Conservation (phyloP, 2,113 vertebrate genomes). For the Pangasianodon hypophthalmus region DNA sequence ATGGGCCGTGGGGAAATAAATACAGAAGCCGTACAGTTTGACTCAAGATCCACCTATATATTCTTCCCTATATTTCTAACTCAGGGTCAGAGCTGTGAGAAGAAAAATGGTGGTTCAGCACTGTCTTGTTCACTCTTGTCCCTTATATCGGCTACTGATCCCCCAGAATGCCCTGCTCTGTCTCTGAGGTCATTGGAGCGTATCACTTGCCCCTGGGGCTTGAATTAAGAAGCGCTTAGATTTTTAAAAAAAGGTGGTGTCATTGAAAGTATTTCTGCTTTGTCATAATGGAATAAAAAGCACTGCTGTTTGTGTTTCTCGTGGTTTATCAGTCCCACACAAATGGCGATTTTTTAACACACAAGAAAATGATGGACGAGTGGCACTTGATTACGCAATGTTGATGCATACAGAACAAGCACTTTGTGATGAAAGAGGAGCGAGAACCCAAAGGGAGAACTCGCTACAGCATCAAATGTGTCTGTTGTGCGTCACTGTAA, state of each 20-base stretch:
- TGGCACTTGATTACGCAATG: conserved; percentile 11
- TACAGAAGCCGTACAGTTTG: conserved; percentile 39
- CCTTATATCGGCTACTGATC: conserved; percentile 39
- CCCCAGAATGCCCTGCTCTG: conserved; percentile 38
- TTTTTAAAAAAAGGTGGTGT: conserved; percentile 34
- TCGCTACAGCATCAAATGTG: conserved; percentile 16
- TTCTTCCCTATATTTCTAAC: conserved; percentile 48
- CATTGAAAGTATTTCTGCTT: conserved; percentile 38
- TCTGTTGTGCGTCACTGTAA: conserved; percentile 4
- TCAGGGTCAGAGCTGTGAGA: conserved; percentile 58
- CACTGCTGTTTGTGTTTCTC: neutral
- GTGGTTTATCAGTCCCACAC: neutral
- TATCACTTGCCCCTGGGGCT: conserved; percentile 63
- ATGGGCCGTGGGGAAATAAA: conserved; percentile 49
- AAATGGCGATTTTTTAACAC: neutral
- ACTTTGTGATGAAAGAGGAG: conserved; percentile 23
- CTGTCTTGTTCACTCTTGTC: conserved; percentile 51
- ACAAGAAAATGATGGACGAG: neutral
- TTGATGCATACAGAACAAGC: conserved; percentile 6
- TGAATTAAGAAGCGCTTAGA: conserved; percentile 51
- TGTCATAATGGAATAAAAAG: neutral
- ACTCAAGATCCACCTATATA: conserved; percentile 19
- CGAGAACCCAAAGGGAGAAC: conserved; percentile 26
- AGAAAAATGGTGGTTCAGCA: conserved; percentile 56
- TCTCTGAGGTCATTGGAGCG: conserved; percentile 65